Evolutionary conservation across 2,113 vertebrate genomes (phyloP), one percentile per base, ranked within the genome.

Genomic region (Nannobrachium achirus): DNA sequence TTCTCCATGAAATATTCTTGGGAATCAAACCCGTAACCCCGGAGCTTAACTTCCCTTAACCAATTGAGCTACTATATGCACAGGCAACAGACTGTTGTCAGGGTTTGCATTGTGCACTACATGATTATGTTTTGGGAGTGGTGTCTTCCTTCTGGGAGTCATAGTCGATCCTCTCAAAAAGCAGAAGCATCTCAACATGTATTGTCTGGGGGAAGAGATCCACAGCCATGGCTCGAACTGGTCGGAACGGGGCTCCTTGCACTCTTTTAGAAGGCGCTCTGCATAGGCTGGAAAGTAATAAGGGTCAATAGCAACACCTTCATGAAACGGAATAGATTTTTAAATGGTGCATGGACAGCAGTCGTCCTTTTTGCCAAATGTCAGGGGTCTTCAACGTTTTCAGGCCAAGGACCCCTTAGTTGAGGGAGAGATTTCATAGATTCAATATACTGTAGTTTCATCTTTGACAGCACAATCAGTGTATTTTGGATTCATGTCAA

Each of bases 201-300:
- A 92, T 89, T 4, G 97, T 99, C 83, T 99, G 98, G 0, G 98
- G 98, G 80, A 99, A 99, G 52, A 99, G 92, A 75, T 99, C 98
- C 84, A 99, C 95, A 0, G 97, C 95, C 91, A 95, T 71, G 0
- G 96, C 95, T 83, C 90, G 90, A 7, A 95, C 61, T 0, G 96
- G 96, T 2, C 93, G 93, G 90, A 99, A 99, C 0, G 96, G 87
- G 0, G 83, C 82, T 40, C 97, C 98, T 11, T 91, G 95, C 1
- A 98, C 97, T 3, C 97, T 90, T 79, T 99, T 98, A 45, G 98
- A 98, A 0, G 97, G 96, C 0, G 97, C 93, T 69, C 97, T 93
- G 83, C 97, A 98, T 46, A 92, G 71, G 69, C 91, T 92, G 49
- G 0, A 55, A 16, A 66, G 9, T 15, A 10, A 15, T 16, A 64